These are phyloP conservation scores for Eudemis profundana DNA, from an alignment of 2,888 invertebrate species.

Conservation along the genomic window DNA sequence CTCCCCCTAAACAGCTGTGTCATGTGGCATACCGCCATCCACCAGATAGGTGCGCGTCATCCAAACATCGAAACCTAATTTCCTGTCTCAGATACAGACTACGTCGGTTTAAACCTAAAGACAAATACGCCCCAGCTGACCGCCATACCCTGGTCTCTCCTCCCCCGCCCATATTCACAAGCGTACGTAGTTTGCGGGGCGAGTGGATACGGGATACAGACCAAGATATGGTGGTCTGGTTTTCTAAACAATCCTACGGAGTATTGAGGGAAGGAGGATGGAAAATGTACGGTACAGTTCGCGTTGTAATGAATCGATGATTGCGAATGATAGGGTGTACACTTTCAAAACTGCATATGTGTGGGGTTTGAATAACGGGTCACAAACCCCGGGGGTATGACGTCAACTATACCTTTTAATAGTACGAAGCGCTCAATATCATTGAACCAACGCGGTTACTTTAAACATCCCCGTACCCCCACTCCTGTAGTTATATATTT, in stretches of 20 bases:
- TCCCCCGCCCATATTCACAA: constrained; percentile 44
- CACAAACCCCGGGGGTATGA: not conserved
- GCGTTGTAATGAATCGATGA: constrained; percentile 30
- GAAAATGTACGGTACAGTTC: constrained; percentile 50
- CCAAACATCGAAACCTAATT: constrained; percentile 83
- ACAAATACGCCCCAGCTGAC: constrained; percentile 72
- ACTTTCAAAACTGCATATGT: not conserved
- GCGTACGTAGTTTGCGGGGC: constrained; percentile 44
- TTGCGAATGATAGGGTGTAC: constrained; percentile 15
- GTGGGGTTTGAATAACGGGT: constrained; percentile 2
- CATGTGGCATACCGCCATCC: constrained; percentile 56
- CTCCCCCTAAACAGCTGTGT: constrained; percentile 22
- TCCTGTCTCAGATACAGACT: constrained; percentile 81
- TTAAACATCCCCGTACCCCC: too few species aligned
- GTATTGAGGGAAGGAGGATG: constrained; percentile 56
- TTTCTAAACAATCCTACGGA: constrained; percentile 56
- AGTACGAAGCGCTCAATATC: not conserved
- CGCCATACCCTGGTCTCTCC: constrained; percentile 57
- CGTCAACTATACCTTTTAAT: not conserved
- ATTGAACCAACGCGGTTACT: not conserved
- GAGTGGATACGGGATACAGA: constrained; percentile 17
- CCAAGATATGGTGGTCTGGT: constrained; percentile 50
- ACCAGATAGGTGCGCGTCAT: constrained; percentile 60
- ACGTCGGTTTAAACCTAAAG: constrained; percentile 75
- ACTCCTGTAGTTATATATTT: too few species aligned